A percentile compares a stretch with the other conserved stretches of the same genome.
phyloP scores from a whole-genome alignment of 2,888 invertebrate species.

The Hoplodrina blanda region DNA sequence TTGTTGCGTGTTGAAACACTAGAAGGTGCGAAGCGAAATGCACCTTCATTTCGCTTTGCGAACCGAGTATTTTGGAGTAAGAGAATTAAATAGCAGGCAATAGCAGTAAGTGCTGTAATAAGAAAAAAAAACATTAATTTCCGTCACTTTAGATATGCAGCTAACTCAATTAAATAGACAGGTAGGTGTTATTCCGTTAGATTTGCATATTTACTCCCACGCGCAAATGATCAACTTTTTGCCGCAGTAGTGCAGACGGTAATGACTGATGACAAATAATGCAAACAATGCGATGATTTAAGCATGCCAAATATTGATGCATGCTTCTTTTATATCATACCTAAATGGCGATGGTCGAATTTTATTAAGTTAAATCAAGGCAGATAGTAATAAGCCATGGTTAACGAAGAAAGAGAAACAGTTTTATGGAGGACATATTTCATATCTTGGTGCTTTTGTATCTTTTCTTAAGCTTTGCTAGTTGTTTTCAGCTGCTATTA shows the following conservation, averaged over 20 bases:
- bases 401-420: neutral
- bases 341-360: neutral
- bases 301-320: conserved; percentile 33
- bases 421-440: neutral
- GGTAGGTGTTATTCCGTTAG: conserved; percentile 36
- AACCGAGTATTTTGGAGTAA: neutral
- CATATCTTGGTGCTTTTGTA: neutral
- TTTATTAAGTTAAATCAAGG: neutral
- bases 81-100: neutral
- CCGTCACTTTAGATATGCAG: conserved; percentile 35
- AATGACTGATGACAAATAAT: conserved; percentile 51
- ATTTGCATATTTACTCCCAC: conserved; percentile 57
- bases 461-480: neutral
- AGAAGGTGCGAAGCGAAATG: too few species aligned
- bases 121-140: conserved; percentile 1
- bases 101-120: neutral
- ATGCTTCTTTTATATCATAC: conserved; percentile 19
- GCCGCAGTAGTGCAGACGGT: conserved; percentile 48
- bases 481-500: neutral
- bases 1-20: neutral
- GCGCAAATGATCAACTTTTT: conserved; percentile 45
- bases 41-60: neutral
- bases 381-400: neutral
- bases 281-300: conserved; percentile 50
- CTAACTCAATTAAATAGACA: conserved; percentile 15